These are phyloP conservation scores for Andrena minutula DNA, from an alignment of 2,888 invertebrate species.

Conservation along the genomic window DNA sequence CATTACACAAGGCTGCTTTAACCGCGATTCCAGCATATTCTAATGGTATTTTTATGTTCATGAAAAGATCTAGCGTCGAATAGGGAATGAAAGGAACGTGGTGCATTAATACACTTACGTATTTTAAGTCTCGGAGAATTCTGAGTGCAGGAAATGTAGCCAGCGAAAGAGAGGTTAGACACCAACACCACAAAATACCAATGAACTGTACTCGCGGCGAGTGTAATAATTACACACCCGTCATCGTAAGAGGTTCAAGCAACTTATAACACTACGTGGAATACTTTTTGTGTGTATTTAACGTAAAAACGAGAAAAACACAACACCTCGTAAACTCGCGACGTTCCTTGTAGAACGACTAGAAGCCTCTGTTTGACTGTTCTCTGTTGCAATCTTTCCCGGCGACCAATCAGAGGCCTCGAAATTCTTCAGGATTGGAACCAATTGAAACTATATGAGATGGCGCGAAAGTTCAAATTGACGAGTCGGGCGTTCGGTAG, in stretches of 20 bases:
- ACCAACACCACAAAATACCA: neutral
- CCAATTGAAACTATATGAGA: neutral
- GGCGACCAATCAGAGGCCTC: slow-evolving; percentile 28
- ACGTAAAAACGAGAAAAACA: slow-evolving; percentile 5
- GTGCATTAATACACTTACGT: slow-evolving; percentile 28
- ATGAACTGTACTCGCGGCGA: neutral
- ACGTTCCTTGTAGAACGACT: slow-evolving; percentile 13
- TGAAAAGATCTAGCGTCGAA: neutral
- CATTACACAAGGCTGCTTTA: neutral
- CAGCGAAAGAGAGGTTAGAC: slow-evolving; percentile 37
- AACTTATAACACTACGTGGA: neutral
- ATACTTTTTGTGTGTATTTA: slow-evolving; percentile 15
- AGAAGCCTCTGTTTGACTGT: slow-evolving; percentile 18
- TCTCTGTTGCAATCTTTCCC: slow-evolving; percentile 3
- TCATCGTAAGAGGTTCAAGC: neutral
- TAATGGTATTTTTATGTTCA: neutral
- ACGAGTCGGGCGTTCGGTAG: neutral
- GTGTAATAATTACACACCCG: neutral
- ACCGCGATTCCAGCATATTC: neutral
- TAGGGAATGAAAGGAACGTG: neutral
- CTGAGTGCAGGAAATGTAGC: neutral
- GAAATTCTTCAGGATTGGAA: neutral
- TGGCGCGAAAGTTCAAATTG: slow-evolving; percentile 21
- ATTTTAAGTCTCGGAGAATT: slow-evolving; percentile 2
- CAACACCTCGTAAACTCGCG: neutral